Evolutionary conservation across 2,888 invertebrate genomes (phyloP), one percentile per base, ranked within the genome.

Genomic region (Leptinotarsa rubiginosa): DNA sequence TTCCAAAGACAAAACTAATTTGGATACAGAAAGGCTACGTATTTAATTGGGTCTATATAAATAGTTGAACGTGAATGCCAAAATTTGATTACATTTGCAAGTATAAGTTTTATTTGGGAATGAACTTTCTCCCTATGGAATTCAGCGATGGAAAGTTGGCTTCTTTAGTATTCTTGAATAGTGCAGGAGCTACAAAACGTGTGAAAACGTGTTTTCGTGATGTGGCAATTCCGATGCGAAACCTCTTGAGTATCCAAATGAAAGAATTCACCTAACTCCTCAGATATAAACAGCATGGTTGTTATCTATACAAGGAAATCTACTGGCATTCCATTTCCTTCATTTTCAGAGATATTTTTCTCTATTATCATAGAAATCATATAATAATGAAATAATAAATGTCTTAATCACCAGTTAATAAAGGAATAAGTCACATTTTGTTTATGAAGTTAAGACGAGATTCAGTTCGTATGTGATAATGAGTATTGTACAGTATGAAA

Each of bases 1-100:
- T 81, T 80, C 78, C 81, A 78, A 76, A 78, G 80, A 81, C 80
- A 82, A 81, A 79, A 80, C 80, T 80, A 80, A 81, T 82, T 82
- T 81, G 56, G 25, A 56, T 16, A 22, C 62, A 31, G 41, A 12
- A 56, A 25, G 31, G 62, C 62, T 18, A 31, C 62, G 62, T 54
- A 68, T 74, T 70, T 70, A 74, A 74, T 74, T 74, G 64, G 74
- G 74, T 50, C 67, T 69, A 66, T 62, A 70, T 74, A 70, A 74
- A 74, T 74, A 74, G 74, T 74, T 70, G 70, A 67, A 67, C 31
- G 41, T 41, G 16, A 54, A 69, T 72, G 65, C 71, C 62, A 41
- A 71, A 75, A 75, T 75, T 72, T 75, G 75, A 75, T 75, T 75
- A 75, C 75, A 75, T 75, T 75, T 72, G 75, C 75, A 72, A 75